Percentiles rank a stretch among this genome's conserved stretches.
phyloP scores from a whole-genome alignment of 2,888 invertebrate genomes.

The Watsonalla binaria region DNA sequence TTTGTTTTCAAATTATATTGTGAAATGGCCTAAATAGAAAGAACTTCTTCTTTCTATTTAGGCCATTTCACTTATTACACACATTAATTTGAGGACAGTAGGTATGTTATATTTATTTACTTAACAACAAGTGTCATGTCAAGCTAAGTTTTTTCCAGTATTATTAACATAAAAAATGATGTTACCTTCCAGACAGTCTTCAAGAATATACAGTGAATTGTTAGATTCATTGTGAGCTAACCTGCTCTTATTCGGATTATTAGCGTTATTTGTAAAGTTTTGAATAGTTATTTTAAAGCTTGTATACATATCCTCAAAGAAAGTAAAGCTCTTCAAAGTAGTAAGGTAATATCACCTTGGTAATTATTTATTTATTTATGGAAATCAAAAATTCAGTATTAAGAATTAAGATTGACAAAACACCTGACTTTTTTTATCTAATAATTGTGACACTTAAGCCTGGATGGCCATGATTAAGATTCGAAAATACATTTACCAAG shows the following conservation, averaged over 20 bases:
- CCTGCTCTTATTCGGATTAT: constrained; percentile 22
- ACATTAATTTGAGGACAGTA: too few species aligned
- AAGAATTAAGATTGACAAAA: background rate
- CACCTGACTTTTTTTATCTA: background rate
- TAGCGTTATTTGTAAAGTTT: constrained; percentile 9
- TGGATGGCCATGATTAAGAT: constrained; percentile 2
- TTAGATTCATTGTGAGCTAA: constrained; percentile 21
- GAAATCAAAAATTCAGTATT: constrained; percentile 6
- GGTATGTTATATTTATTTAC: too few species aligned
- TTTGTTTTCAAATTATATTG: too few species aligned
- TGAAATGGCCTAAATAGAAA: too few species aligned
- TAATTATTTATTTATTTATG: constrained; percentile 43
- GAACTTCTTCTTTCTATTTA: too few species aligned
- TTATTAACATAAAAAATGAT: too few species aligned
- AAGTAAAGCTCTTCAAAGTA: constrained; percentile 9
- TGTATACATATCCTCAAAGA: constrained; percentile 4
- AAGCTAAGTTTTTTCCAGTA: too few species aligned
- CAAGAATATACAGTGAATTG: constrained; percentile 35
- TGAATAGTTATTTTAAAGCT: constrained; percentile 8
- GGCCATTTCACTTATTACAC: too few species aligned
- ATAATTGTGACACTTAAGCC: background rate
- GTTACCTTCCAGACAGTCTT: constrained; percentile 36
- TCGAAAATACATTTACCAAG: background rate
- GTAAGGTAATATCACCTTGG: constrained; percentile 36
- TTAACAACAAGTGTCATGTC: too few species aligned